Conservation (phyloP, 92 coral and sea anemone species). For the Metridium senile region DNA sequence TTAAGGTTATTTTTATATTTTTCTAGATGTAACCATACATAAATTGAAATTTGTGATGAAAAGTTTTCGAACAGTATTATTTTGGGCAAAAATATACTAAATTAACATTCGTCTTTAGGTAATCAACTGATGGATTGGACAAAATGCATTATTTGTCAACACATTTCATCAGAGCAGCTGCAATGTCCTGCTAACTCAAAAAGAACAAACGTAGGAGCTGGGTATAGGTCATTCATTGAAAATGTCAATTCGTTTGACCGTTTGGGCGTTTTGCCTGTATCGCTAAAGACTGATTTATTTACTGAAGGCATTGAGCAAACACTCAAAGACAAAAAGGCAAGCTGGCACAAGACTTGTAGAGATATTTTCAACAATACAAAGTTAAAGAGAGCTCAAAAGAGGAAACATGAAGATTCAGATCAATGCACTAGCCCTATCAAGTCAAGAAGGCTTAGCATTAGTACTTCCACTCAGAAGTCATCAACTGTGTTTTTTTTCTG, state of each 20-base stretch:
- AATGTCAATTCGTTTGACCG: conserved; percentile 34
- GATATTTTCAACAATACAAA: conserved; percentile 46
- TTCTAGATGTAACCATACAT: not conserved
- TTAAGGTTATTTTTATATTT: not conserved
- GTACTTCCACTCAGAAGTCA: not conserved
- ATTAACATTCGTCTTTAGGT: no score
- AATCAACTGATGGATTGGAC: conserved; percentile 46
- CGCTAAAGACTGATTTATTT: conserved; percentile 24
- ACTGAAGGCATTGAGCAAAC: conserved; percentile 34
- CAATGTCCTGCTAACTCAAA: conserved; percentile 33
- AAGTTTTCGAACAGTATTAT: no score
- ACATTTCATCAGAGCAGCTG: conserved; percentile 26
- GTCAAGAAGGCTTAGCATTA: conserved; percentile 34
- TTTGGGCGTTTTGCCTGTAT: conserved; percentile 24
- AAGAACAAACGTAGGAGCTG: conserved; percentile 41
- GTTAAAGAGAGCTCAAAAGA: conserved; percentile 29
- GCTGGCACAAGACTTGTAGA: conserved; percentile 62
- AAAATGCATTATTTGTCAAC: conserved; percentile 42
- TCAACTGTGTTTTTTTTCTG: conserved; percentile 17
- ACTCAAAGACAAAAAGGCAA: conserved; percentile 33
- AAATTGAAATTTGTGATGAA: no score
- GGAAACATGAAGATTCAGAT: conserved; percentile 27
- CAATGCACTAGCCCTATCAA: conserved; percentile 39
- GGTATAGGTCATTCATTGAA: conserved; percentile 27
- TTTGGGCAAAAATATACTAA: no score